phyloP scores from a whole-genome alignment of 2,888 invertebrate species.

The Digitonthophagus gazella region DNA sequence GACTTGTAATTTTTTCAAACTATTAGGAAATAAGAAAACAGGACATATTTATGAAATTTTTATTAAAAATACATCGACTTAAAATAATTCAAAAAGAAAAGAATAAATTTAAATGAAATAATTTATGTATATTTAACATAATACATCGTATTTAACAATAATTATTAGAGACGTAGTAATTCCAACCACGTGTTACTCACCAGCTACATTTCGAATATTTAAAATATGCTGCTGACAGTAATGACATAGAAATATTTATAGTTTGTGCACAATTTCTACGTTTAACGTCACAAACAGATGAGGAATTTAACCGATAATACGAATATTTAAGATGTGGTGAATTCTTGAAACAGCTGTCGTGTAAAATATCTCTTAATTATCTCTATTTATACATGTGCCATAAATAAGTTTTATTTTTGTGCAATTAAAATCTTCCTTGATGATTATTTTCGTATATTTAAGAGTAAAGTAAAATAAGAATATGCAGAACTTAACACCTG shows the following conservation, averaged over 20 bases:
- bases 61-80: too few species aligned
- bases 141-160: too few species aligned
- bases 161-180: too few species aligned
- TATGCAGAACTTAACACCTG: conserved; percentile 33
- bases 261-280: not conserved
- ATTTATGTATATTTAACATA: too few species aligned
- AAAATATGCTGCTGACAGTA: not conserved
- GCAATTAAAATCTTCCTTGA: not conserved
- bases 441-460: conserved; percentile 29
- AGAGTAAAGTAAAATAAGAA: conserved; percentile 32
- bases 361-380: not conserved
- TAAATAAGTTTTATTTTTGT: too few species aligned
- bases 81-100: too few species aligned
- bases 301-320: not conserved
- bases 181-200: too few species aligned
- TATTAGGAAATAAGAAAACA: too few species aligned
- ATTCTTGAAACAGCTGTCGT: not conserved
- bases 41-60: too few species aligned
- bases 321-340: not conserved
- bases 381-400: too few species aligned
- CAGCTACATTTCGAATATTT: not conserved
- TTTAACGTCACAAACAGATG: not conserved
- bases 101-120: too few species aligned
- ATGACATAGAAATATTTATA: not conserved
- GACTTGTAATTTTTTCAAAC: too few species aligned